Conservation (phyloP, 2,113 vertebrate genomes). For the Tachysurus vachellii region DNA sequence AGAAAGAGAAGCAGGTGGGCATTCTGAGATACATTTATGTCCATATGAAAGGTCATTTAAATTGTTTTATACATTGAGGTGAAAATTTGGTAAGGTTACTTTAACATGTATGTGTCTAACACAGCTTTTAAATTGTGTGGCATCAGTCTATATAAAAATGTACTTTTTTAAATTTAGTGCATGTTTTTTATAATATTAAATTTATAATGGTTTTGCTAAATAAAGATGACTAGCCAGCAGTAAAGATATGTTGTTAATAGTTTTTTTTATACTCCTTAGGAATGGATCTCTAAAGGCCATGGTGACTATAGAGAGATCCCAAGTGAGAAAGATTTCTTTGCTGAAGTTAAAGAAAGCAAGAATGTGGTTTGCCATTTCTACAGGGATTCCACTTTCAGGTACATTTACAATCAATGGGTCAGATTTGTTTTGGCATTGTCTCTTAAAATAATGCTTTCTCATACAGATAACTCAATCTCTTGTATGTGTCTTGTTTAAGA, state of each 20-base stretch:
- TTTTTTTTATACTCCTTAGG: constrained; percentile 68
- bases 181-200: too few relatives aligned
- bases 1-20: constrained; percentile 97
- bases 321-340: constrained; percentile 95
- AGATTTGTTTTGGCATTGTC: not conserved
- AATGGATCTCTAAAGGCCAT: constrained; percentile 95
- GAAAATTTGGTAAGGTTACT: not conserved
- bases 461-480: not conserved
- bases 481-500: constrained; percentile 65
- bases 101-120: not conserved
- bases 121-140: too few relatives aligned
- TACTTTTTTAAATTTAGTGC: too few relatives aligned
- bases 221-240: not conserved
- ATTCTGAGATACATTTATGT: not conserved
- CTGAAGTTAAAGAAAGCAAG: constrained; percentile 94
- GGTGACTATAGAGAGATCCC: constrained; percentile 92
- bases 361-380: constrained; percentile 98
- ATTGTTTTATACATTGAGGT: not conserved
- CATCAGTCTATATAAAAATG: not conserved
- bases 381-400: constrained; percentile 92
- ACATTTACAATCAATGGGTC: constrained; percentile 3
- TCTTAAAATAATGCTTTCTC: not conserved
- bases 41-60: not conserved
- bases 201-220: not conserved
- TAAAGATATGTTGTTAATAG: not conserved